Percentiles rank a stretch among this genome's conserved stretches.
phyloP scores from a whole-genome alignment of 2,797 vertebrate species.

The Steatocranus sp. region DNA sequence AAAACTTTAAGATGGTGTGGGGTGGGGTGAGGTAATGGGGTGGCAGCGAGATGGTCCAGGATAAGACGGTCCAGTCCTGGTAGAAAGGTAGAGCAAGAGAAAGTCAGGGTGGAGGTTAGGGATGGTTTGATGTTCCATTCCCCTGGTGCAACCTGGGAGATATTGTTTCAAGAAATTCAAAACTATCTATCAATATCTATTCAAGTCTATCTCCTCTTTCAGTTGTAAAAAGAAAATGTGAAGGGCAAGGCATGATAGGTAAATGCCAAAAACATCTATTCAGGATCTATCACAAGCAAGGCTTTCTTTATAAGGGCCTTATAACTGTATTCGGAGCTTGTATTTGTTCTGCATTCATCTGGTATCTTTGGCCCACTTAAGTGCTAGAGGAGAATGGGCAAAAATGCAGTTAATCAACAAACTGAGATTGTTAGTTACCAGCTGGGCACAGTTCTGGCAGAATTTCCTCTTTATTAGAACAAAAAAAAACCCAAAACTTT shows the following conservation, averaged over 20 bases:
- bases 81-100: slow-evolving; percentile 4
- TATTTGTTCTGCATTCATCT: slow-evolving; percentile 9
- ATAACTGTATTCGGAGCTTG: slow-evolving; percentile 18
- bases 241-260: slow-evolving; percentile 41
- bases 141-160: slow-evolving; percentile 67
- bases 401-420: slow-evolving; percentile 65
- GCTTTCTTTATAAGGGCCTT: background rate
- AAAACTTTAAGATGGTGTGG: slow-evolving; percentile 11
- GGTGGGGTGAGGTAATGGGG: background rate
- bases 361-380: slow-evolving; percentile 45
- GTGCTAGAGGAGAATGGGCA: slow-evolving; percentile 60
- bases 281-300: slow-evolving; percentile 10
- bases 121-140: slow-evolving; percentile 63
- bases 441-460: slow-evolving; percentile 58
- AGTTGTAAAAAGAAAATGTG: slow-evolving; percentile 57
- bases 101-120: slow-evolving; percentile 27
- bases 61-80: background rate
- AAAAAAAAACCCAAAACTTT: slow-evolving; percentile 3
- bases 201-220: slow-evolving; percentile 49
- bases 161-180: slow-evolving; percentile 69
- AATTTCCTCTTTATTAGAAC: slow-evolving; percentile 16
- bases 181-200: slow-evolving; percentile 69
- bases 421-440: slow-evolving; percentile 64
- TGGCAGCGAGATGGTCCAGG: background rate
- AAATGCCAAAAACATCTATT: slow-evolving; percentile 20